Conservation (phyloP, 1,140 invertebrate species). For the Pseudomyrmex flavicornis region DNA sequence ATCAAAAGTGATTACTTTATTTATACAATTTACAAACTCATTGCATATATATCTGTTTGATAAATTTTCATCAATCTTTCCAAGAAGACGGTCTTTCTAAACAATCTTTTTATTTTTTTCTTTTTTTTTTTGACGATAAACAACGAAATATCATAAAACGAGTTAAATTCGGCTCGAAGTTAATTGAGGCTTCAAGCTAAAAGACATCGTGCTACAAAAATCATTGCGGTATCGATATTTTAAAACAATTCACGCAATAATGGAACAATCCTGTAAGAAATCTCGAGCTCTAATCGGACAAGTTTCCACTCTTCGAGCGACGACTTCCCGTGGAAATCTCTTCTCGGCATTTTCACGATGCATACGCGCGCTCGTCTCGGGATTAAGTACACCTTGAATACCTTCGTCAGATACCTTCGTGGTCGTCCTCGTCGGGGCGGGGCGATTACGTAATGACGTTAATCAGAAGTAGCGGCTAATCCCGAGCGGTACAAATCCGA, state of each 20-base stretch:
- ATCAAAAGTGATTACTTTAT: no score
- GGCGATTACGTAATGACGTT: conserved; percentile 28
- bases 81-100: no score
- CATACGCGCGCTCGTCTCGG: conserved; percentile 2
- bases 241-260: neutral
- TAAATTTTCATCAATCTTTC: no score
- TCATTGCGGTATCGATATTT: neutral
- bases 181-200: neutral
- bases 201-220: neutral
- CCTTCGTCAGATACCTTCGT: conserved; percentile 28
- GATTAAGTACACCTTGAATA: conserved; percentile 44
- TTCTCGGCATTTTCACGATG: neutral
- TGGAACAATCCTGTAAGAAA: conserved; percentile 7
- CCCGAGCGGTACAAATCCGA: conserved; percentile 27
- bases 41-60: no score
- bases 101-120: neutral
- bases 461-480: conserved; percentile 35
- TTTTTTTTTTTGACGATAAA: neutral
- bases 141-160: no score
- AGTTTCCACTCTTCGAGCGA: conserved; percentile 8
- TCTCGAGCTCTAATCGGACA: conserved; percentile 17
- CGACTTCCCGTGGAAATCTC: conserved; percentile 29
- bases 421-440: neutral
- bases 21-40: no score
- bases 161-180: neutral